A percentile compares a stretch with the other conserved stretches of the same genome.
phyloP scores from a whole-genome alignment of 2,888 invertebrate species.

The Zaprionus lineosus region DNA sequence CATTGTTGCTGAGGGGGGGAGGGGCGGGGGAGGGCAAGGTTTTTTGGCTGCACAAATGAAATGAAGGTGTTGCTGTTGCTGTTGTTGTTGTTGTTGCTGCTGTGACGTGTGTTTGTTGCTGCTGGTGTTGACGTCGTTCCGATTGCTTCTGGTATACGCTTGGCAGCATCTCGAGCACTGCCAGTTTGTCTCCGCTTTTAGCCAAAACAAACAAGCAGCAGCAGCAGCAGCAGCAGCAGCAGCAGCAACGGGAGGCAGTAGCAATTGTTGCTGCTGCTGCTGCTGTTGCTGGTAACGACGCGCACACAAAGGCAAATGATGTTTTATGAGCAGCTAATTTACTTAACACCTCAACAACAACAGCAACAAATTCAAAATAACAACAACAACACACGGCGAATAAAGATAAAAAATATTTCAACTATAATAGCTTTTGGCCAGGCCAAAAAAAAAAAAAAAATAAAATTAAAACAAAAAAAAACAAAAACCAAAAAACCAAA shows the following conservation, averaged over 20 bases:
- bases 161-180: conserved; percentile 54
- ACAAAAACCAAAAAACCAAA: no score
- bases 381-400: conserved; percentile 38
- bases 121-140: conserved; percentile 4
- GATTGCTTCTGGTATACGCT: conserved; percentile 37
- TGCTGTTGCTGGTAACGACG: conserved; percentile 44
- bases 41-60: conserved; percentile 31
- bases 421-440: conserved; percentile 60
- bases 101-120: no score
- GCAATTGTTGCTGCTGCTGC: conserved; percentile 39
- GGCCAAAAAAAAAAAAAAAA: conserved; percentile 35
- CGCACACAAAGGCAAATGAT: conserved; percentile 71
- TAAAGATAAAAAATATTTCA: conserved; percentile 36
- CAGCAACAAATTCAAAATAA: conserved; percentile 30
- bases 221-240: conserved; percentile 7
- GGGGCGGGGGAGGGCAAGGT: neutral
- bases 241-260: conserved; percentile 11
- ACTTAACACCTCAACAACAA: conserved; percentile 73
- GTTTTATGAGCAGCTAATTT: conserved; percentile 79
- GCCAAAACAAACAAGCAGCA: conserved; percentile 58
- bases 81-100: conserved; percentile 7
- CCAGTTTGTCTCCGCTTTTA: conserved; percentile 72
- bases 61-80: conserved; percentile 36
- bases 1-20: neutral
- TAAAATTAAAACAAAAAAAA: no score